Evolutionary conservation across 2,888 invertebrate species (phyloP).

Genomic region (Drosophila mimetica): DNA sequence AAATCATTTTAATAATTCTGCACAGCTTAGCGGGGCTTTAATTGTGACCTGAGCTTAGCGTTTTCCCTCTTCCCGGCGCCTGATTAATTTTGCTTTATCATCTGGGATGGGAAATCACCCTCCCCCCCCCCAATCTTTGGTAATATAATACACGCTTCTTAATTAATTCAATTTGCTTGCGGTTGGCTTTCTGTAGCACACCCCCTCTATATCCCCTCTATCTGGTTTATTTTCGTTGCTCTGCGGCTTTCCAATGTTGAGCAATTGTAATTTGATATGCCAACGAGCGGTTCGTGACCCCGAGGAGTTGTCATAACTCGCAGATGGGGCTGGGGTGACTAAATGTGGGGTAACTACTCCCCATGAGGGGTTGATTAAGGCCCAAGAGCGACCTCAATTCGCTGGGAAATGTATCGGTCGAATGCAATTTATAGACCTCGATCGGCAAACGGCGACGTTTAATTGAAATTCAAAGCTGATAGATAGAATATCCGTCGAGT

Average conservation of each 20-base stretch:
- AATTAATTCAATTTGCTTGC: conserved; percentile 66
- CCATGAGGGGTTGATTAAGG: conserved; percentile 9
- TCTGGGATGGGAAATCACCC: not conserved
- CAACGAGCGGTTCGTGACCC: conserved; percentile 39
- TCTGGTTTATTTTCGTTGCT: conserved; percentile 5
- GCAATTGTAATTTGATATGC: conserved; percentile 54
- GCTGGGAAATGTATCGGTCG: conserved; percentile 33
- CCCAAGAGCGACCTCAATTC: conserved; percentile 8
- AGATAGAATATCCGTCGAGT: conserved; percentile 46
- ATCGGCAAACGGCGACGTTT: conserved; percentile 24
- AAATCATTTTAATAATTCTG: conserved; percentile 71
- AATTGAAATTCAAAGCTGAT: conserved; percentile 30
- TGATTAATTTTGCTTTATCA: conserved; percentile 40
- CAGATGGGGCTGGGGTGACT: conserved; percentile 1
- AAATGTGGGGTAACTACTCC: too few species aligned
- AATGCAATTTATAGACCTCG: conserved; percentile 31
- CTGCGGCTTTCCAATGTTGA: conserved; percentile 40
- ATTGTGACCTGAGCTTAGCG: conserved; percentile 18
- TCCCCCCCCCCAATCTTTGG: conserved; percentile 32
- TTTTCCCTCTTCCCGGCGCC: conserved; percentile 15
- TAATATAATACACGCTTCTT: conserved; percentile 66
- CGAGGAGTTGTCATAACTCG: conserved; percentile 31
- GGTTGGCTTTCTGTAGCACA: conserved; percentile 11
- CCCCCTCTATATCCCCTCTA: conserved; percentile 4
- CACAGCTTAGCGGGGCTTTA: conserved; percentile 42